Conservation (phyloP, 2,113 vertebrate genomes). For the Raja brachyura region DNA sequence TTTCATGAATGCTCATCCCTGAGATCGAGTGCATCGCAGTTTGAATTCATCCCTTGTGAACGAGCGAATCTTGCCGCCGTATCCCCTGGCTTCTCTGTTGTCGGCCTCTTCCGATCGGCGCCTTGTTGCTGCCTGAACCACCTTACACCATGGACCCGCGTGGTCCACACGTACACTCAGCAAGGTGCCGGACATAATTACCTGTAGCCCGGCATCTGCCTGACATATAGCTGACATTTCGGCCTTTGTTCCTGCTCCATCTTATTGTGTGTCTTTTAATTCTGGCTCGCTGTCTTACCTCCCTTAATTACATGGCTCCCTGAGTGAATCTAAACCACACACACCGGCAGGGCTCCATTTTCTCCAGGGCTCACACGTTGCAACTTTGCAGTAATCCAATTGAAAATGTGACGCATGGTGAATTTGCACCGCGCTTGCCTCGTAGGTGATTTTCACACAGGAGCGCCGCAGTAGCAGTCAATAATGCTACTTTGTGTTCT, state of each 20-base stretch:
- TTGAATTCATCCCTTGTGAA: not conserved
- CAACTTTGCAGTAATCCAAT: not conserved
- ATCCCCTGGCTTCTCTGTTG: not conserved
- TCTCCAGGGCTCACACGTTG: not conserved
- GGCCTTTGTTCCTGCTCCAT: not conserved
- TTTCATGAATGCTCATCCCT: not conserved
- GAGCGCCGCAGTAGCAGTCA: not conserved
- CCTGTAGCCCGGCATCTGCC: not conserved
- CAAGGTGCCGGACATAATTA: not conserved
- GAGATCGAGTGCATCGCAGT: not conserved
- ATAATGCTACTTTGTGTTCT: not conserved
- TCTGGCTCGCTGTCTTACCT: not conserved
- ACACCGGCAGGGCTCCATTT: slow-evolving; percentile 11
- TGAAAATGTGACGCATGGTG: not conserved
- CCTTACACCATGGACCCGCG: not conserved
- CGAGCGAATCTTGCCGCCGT: not conserved
- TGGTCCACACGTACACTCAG: not conserved
- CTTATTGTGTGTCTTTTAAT: not conserved
- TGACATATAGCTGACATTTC: slow-evolving; percentile 6
- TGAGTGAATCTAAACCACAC: slow-evolving; percentile 9
- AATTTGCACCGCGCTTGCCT: not conserved
- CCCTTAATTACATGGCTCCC: slow-evolving; percentile 5
- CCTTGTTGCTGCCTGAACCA: not conserved
- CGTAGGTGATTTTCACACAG: not conserved
- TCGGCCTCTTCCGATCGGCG: not conserved